These are phyloP conservation scores for Battus philenor DNA, from an alignment of 1,140 invertebrate genomes.

Conservation along the genomic window DNA sequence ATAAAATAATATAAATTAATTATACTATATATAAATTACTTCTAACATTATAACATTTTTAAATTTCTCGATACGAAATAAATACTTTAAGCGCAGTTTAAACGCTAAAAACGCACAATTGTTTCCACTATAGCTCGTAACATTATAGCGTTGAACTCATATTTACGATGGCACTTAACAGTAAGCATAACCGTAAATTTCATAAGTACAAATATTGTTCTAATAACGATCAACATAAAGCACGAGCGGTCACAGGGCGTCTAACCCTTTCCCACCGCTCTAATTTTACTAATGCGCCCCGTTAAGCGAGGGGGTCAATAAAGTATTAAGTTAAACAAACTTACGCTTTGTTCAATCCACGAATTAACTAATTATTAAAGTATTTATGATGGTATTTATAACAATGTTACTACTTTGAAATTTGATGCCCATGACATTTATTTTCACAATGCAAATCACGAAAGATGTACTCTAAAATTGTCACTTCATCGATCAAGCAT, in stretches of 20 bases:
- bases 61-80: too few species aligned
- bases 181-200: conserved; percentile 69
- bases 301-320: conserved; percentile 50
- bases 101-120: too few species aligned
- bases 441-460: too few species aligned
- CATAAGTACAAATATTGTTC: conserved; percentile 69
- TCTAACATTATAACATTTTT: too few species aligned
- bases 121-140: neutral
- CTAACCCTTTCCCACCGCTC: conserved; percentile 73
- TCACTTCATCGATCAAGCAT: too few species aligned
- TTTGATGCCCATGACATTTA: too few species aligned
- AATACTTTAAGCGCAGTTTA: too few species aligned
- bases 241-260: conserved; percentile 37
- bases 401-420: too few species aligned
- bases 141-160: conserved; percentile 9
- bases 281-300: conserved; percentile 72
- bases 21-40: too few species aligned
- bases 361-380: conserved; percentile 55
- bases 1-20: too few species aligned
- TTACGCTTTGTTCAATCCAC: conserved; percentile 51
- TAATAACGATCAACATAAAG: conserved; percentile 74
- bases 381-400: too few species aligned
- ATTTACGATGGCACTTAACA: conserved; percentile 25
- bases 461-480: too few species aligned
- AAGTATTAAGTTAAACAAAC: conserved; percentile 55